phyloP scores from a whole-genome alignment of 2,113 vertebrate species.

The Buteo buteo region DNA sequence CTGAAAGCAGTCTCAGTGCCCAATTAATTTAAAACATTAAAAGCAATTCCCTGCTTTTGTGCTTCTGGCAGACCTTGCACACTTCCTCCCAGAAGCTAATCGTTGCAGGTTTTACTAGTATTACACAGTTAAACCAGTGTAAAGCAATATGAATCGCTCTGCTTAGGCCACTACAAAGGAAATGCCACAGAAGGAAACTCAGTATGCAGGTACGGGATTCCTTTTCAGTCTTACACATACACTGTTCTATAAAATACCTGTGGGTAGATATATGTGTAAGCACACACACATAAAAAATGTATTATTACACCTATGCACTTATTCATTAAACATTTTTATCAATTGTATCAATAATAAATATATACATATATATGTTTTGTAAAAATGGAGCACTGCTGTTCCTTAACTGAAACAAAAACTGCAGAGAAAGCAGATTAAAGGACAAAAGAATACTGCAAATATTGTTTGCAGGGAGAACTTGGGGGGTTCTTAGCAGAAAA shows the following conservation, averaged over 20 bases:
- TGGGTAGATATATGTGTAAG: neutral
- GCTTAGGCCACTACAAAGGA: neutral
- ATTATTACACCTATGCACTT: neutral
- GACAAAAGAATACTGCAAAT: neutral
- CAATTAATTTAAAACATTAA: neutral
- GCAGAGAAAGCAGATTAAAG: neutral
- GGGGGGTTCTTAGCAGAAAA: neutral
- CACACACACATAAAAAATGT: neutral
- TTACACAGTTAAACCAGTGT: neutral
- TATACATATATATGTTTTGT: neutral
- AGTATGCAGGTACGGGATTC: neutral
- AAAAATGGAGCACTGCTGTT: neutral
- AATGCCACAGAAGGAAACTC: neutral
- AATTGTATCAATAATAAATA: neutral
- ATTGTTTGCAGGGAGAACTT: neutral
- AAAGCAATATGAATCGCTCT: neutral
- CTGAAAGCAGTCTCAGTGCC: neutral
- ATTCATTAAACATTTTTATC: neutral
- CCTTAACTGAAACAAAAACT: neutral
- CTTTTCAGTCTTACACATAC: neutral
- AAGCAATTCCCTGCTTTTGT: neutral
- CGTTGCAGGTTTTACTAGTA: neutral
- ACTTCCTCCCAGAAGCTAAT: neutral
- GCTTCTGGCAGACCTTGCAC: neutral
- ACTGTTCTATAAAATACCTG: neutral